Evolutionary conservation across 2,797 vertebrate species (phyloP), one percentile per base, ranked within the genome.

Genomic region (Parauchenoglanis punctatus): DNA sequence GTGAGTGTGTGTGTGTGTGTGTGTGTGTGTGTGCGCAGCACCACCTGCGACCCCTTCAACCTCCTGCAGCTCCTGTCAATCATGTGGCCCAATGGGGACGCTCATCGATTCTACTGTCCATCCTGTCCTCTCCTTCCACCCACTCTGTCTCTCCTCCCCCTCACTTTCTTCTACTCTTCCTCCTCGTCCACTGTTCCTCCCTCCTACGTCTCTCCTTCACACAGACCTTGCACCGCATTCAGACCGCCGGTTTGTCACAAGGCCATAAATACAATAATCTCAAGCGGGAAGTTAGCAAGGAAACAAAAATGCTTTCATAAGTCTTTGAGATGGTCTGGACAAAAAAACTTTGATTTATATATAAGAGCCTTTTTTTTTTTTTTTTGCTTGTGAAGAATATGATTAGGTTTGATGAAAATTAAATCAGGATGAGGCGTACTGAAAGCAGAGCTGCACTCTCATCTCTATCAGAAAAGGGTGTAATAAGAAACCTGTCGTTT

Each of bases 41-140:
- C 35, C 84, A 89, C 88, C 88, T 89, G 85, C 82, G 54, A 58
- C n/a, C 63, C 58, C 54, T 63, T 83, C 85, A 82, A 28, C 58
- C 54, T 88, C 73, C 80, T 86, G 68, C 12, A 54, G 68, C n/a
- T 58, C 17, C 81, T 83, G 81, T 89, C 85, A 86, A 81, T 86
- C 81, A 81, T 46, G 11, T 40, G 44, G 6, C 81, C 76, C 85
- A 61, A 40, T 52, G 11, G 52, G 52, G 15, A 77, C 35, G 1
- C 72, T 67, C 88, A 84, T 89, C 10, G 63, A 84, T 89, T 78
- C 63, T 54, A 28, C 81, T 56, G 81, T 80, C 88, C 84, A 83
- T 49, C 15, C 63, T 20, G 59, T 70, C 59, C 73, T 67, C 75
- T 54, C 18, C 54, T 56, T 68, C 46, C 65, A n/a, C 8, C 49